These are phyloP conservation scores for Pipistrellus kuhlii DNA, from an alignment of 2,797 vertebrate genomes.

Conservation along the genomic window DNA sequence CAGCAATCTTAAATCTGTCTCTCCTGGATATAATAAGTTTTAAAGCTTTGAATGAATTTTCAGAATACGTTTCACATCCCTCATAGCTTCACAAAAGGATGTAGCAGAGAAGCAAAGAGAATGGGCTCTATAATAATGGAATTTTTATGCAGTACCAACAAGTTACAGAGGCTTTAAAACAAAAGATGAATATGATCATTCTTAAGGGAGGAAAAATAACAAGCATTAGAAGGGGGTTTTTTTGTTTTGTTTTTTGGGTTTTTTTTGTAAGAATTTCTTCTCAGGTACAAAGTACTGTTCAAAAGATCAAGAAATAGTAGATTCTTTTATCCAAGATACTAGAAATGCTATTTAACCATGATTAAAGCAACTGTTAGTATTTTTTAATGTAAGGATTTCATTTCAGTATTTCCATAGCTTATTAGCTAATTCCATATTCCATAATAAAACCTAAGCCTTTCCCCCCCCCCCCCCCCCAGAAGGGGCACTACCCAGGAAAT, in stretches of 20 bases:
- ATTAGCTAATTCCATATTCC: neutral
- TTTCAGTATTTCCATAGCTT: conserved; percentile 44
- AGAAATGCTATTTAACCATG: conserved; percentile 46
- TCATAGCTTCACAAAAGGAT: conserved; percentile 80
- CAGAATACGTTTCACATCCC: conserved; percentile 75
- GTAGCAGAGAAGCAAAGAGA: conserved; percentile 73
- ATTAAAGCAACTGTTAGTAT: conserved; percentile 65
- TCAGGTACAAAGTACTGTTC: conserved; percentile 62
- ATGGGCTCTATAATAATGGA: conserved; percentile 61
- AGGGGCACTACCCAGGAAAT: neutral
- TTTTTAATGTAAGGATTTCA: conserved; percentile 31
- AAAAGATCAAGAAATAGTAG: conserved; percentile 64
- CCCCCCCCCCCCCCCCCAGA: no score
- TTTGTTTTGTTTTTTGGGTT: neutral
- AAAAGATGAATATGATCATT: conserved; percentile 71
- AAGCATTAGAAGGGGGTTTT: conserved; percentile 17
- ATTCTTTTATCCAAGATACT: conserved; percentile 60
- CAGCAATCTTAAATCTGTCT: conserved; percentile 85
- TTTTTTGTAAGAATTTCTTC: conserved; percentile 73
- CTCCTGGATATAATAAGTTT: conserved; percentile 81
- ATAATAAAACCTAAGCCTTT: conserved; percentile 19
- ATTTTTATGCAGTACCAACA: conserved; percentile 76
- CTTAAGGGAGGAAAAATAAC: conserved; percentile 72
- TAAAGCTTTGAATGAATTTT: conserved; percentile 85
- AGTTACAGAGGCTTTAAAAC: conserved; percentile 65